Evolutionary conservation across 2,888 invertebrate genomes (phyloP).

Genomic region (Hirtodrosophila confusa): DNA sequence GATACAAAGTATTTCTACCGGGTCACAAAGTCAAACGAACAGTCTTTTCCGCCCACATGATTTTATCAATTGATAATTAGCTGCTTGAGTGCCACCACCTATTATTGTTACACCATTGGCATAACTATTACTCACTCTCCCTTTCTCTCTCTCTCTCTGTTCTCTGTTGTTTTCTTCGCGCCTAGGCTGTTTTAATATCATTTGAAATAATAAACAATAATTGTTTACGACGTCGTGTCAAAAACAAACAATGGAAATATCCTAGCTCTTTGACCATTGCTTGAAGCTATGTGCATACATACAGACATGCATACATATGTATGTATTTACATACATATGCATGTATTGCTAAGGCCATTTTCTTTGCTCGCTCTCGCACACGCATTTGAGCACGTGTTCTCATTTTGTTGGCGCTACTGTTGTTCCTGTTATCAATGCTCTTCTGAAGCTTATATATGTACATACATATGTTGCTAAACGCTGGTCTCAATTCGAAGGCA

Average conservation of each 20-base stretch:
- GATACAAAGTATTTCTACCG: too few species aligned
- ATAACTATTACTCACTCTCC: background rate
- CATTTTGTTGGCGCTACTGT: conserved; percentile 1
- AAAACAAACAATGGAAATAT: background rate
- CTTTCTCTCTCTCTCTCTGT: background rate
- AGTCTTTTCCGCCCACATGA: too few species aligned
- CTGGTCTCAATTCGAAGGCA: conserved; percentile 9
- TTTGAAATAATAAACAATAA: conserved; percentile 34
- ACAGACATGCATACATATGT: too few species aligned
- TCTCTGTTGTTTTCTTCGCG: conserved; percentile 2
- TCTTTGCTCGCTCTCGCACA: background rate
- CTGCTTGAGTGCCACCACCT: too few species aligned
- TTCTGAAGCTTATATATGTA: conserved; percentile 15
- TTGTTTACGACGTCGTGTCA: conserved; percentile 13
- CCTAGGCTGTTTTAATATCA: background rate
- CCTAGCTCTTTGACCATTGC: conserved; percentile 11
- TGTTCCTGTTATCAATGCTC: conserved; percentile 25
- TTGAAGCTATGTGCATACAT: too few species aligned
- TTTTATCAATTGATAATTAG: too few species aligned
- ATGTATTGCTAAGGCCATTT: too few species aligned
- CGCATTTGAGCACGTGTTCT: background rate
- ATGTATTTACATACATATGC: too few species aligned
- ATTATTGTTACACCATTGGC: too few species aligned
- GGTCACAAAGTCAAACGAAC: too few species aligned
- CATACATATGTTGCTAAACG: conserved; percentile 3